Conservation (phyloP, 2,888 invertebrate species). For the Lomographa bimaculata region DNA sequence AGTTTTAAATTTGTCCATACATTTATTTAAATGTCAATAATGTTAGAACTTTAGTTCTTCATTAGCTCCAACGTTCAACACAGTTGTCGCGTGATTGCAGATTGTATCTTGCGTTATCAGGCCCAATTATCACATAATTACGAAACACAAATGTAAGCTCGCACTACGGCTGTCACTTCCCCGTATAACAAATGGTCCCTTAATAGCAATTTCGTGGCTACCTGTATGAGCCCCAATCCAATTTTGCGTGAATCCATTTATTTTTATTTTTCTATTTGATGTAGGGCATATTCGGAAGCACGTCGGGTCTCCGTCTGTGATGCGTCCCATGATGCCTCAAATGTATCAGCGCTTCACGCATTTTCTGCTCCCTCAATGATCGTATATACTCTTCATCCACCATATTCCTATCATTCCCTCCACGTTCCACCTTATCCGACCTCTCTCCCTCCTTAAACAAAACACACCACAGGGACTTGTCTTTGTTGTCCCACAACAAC, state of each 20-base stretch:
- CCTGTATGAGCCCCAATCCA: conserved; percentile 32
- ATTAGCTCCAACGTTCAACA: neutral
- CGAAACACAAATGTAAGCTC: conserved; percentile 22
- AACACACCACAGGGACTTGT: conserved; percentile 80
- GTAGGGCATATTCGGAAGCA: conserved; percentile 64
- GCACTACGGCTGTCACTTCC: conserved; percentile 26
- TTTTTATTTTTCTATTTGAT: conserved; percentile 70
- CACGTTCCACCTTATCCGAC: conserved; percentile 50
- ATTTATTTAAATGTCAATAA: no score
- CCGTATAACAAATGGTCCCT: conserved; percentile 34
- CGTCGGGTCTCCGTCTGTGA: conserved; percentile 67
- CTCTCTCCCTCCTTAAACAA: conserved; percentile 76
- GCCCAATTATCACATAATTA: conserved; percentile 27
- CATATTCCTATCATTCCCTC: conserved; percentile 53
- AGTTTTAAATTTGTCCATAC: no score
- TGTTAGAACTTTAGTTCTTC: no score
- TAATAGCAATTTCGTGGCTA: conserved; percentile 25
- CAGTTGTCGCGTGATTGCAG: conserved; percentile 10
- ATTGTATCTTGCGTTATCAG: conserved; percentile 22
- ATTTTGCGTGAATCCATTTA: conserved; percentile 32
- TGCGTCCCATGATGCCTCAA: conserved; percentile 73
- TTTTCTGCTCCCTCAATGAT: conserved; percentile 68
- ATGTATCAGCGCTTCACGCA: conserved; percentile 71
- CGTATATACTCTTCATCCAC: conserved; percentile 71
- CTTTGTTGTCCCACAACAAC: conserved; percentile 78